phyloP scores from a whole-genome alignment of 2,797 vertebrate species.

The Coendou prehensilis region DNA sequence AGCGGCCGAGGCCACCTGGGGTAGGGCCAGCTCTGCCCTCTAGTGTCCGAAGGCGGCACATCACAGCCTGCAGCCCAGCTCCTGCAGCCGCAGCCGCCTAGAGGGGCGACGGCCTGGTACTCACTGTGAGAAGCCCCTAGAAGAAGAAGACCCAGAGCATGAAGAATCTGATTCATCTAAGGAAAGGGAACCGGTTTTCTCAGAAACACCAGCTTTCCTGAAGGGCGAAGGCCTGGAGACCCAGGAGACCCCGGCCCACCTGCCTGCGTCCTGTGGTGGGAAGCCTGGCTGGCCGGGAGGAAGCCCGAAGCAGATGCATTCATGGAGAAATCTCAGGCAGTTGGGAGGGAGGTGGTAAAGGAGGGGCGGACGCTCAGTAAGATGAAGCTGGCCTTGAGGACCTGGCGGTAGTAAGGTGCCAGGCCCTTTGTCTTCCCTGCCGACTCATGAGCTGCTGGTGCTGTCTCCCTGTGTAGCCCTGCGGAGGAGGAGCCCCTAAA shows the following conservation, averaged over 20 bases:
- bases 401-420: background rate
- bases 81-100: background rate
- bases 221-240: background rate
- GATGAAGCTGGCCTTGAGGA: background rate
- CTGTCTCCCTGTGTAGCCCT: too few relatives aligned
- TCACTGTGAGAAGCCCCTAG: background rate
- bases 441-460: background rate
- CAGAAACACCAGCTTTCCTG: background rate
- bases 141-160: background rate
- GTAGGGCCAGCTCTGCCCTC: conserved; percentile 68
- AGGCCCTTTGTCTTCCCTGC: background rate
- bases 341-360: background rate
- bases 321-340: background rate
- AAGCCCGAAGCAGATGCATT: background rate
- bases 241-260: background rate
- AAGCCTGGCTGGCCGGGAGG: background rate
- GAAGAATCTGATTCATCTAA: background rate
- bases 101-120: background rate
- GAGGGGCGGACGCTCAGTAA: background rate
- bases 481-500: background rate
- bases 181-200: background rate
- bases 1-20: background rate
- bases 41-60: conserved; percentile 47
- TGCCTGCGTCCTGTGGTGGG: background rate
- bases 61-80: background rate